Base-by-base conservation (phyloP, 2,797 vertebrate species). In the Luscinia luscinia region DNA sequence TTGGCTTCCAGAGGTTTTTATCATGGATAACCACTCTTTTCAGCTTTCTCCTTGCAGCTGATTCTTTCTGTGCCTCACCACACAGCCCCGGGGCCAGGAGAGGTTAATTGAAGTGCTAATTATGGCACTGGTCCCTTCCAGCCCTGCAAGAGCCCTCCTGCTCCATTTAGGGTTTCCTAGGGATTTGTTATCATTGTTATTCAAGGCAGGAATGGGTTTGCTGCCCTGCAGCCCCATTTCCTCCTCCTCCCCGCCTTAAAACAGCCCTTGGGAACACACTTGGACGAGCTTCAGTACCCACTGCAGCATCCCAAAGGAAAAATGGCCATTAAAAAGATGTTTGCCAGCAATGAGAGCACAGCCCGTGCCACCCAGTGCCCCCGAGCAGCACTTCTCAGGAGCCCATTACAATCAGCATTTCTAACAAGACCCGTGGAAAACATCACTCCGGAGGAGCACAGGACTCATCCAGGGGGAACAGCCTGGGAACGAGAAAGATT, bases 51-150 rank as follows among this genome's bases (percentile, higher is more conserved):
- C 58, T 68, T 1, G 3, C 58, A 66, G 76, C 70, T 49, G 2
- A 4, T 1, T 83, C 63, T 55, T 64, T 28, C 1, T 2, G 40
- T 36, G 61, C 27, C 27, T n/a, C 40, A 5, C 20, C 0, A 0
- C 34, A 10, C 27, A 27, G 69, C 43, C 57, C 72, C 3, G 0
- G 32, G 63, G 52, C 57, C 70, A 19, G 84, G 52, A 0, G 2
- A 76, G 74, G 88, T 52, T 79, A 54, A 83, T 3, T 32, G 58
- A 57, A 22, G 62, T 1, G 0, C 48, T 23, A 11, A 41, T 55
- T 28, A 9, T 4, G 36, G 5, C 2, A 48, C 62, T 4, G 55
- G 15, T 26, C 27, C 74, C 36, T 66, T 22, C 28, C 2, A 81
- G 48, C 4, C 2, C 63, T 17, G 34, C 28, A 24, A 22, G 76